A percentile compares a stretch with the other conserved stretches of the same genome.
Conservation (phyloP, 1,140 invertebrate genomes). For the Teleogryllus occipitalis region DNA sequence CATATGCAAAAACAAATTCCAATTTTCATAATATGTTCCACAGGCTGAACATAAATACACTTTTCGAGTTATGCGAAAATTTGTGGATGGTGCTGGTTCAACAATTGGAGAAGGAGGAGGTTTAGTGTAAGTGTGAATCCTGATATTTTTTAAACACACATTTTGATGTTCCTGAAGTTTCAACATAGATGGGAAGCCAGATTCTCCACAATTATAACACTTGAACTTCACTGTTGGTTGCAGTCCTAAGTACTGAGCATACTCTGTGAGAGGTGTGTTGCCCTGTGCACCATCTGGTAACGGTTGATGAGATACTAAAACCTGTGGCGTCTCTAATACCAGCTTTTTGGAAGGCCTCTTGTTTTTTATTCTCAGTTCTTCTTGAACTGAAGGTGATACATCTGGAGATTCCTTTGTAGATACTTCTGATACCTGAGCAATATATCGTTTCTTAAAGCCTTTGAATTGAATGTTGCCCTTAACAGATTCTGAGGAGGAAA, state of each 20-base stretch:
- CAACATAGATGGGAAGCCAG: conserved; percentile 48
- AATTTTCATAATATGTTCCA: conserved; percentile 70
- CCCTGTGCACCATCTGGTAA: conserved; percentile 12
- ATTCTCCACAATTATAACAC: conserved; percentile 52
- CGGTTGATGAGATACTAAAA: conserved; percentile 9
- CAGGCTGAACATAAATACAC: conserved; percentile 69
- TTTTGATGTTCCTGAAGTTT: conserved; percentile 52
- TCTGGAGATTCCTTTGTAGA: neutral
- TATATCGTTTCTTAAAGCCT: conserved; percentile 24
- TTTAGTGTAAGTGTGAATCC: neutral
- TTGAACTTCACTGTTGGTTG: conserved; percentile 56
- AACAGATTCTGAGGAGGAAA: neutral
- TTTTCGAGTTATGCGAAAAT: conserved; percentile 57
- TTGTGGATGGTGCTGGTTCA: conserved; percentile 33
- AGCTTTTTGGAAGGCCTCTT: neutral
- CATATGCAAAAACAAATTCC: conserved; percentile 75
- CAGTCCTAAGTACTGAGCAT: conserved; percentile 63
- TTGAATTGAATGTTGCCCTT: conserved; percentile 21
- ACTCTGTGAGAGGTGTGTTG: conserved; percentile 37
- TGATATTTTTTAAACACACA: conserved; percentile 37
- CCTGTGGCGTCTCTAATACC: neutral
- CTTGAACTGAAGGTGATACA: neutral
- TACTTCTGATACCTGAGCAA: conserved; percentile 14
- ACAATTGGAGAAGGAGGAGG: conserved; percentile 7
- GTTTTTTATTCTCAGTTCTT: neutral